Conservation (phyloP, 2,888 invertebrate species). For the Agrochola lychnidis region DNA sequence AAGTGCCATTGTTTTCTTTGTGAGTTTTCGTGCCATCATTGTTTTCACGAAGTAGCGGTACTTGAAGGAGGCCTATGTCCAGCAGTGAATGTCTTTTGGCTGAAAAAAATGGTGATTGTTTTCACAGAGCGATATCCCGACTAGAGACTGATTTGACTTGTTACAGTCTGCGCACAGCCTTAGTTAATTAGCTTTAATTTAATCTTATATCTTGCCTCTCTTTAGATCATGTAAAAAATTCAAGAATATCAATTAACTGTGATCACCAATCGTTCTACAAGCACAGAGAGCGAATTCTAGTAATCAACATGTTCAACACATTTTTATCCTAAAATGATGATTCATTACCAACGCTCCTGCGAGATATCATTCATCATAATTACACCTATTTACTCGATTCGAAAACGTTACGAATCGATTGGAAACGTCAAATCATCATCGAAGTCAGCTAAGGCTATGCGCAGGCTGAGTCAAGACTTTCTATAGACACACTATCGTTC, state of each 20-base stretch:
- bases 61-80: too few species aligned
- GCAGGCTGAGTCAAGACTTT: constrained; percentile 18
- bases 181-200: too few species aligned
- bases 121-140: not conserved
- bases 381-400: constrained; percentile 36
- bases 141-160: not conserved
- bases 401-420: constrained; percentile 41
- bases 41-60: too few species aligned
- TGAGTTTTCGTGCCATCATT: too few species aligned
- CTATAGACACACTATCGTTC: not conserved
- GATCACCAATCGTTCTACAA: not conserved
- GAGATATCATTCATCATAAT: constrained; percentile 27
- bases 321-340: constrained; percentile 4
- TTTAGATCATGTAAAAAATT: not conserved
- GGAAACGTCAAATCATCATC: constrained; percentile 37
- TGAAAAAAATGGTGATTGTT: too few species aligned
- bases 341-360: constrained; percentile 12
- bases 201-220: too few species aligned
- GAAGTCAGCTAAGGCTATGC: not conserved
- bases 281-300: too few species aligned
- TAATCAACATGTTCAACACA: not conserved
- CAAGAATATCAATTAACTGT: not conserved
- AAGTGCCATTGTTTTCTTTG: too few species aligned
- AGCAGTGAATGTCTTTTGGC: too few species aligned
- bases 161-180: not conserved